phyloP scores from a whole-genome alignment of 2,113 vertebrate genomes.

The Chamaea fasciata region DNA sequence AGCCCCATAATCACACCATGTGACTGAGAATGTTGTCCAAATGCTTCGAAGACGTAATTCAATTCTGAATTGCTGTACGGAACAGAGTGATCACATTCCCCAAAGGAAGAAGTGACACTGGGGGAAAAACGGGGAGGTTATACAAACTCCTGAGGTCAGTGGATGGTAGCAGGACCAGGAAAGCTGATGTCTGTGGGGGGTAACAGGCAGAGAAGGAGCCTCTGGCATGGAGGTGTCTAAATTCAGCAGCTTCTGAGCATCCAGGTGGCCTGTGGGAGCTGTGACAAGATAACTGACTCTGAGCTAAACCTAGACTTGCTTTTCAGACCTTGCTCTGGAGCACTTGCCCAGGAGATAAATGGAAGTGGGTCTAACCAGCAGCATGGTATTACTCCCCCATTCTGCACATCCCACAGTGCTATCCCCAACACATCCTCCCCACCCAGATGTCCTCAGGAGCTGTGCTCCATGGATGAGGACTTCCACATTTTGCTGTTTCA shows the following conservation, averaged over 20 bases:
- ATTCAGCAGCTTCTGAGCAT: background rate
- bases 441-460: background rate
- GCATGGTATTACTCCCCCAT: background rate
- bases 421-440: background rate
- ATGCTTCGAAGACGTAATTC: background rate
- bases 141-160: background rate
- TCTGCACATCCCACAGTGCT: background rate
- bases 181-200: fast-evolving
- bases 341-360: fast-evolving
- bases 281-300: background rate
- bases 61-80: background rate
- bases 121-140: fast-evolving
- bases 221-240: background rate
- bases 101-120: background rate
- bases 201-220: background rate
- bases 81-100: background rate
- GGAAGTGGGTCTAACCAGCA: background rate
- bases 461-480: background rate
- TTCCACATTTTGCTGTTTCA: background rate
- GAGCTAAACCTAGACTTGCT: background rate
- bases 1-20: background rate
- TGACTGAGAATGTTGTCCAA: background rate
- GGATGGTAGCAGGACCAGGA: background rate
- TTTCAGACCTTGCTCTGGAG: background rate
- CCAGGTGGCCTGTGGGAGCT: background rate